A percentile compares a stretch with the other conserved stretches of the same genome.
Evolutionary conservation across 2,797 vertebrate species (phyloP).

Genomic region (Coluber constrictor): DNA sequence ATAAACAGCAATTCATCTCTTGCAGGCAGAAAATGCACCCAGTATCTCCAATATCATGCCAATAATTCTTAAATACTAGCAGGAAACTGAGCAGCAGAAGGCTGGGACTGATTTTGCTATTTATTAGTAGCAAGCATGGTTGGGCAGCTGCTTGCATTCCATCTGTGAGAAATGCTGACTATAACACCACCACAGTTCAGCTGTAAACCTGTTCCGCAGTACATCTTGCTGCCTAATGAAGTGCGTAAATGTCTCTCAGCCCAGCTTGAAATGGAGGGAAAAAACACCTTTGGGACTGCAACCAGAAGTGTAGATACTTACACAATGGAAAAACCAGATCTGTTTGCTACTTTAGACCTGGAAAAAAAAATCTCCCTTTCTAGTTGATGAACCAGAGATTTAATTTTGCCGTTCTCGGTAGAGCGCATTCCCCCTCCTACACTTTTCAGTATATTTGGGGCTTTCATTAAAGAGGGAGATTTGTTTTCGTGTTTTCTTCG

Average conservation of each 20-base stretch:
- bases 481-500: background rate
- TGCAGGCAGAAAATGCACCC: fast-evolving
- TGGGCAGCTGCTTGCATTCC: conserved; percentile 45
- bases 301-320: conserved; percentile 8
- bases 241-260: conserved; percentile 31
- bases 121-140: conserved; percentile 43
- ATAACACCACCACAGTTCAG: conserved; percentile 44
- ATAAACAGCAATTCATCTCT: conserved; percentile 10
- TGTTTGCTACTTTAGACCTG: background rate
- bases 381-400: background rate
- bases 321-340: background rate
- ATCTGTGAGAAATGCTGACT: conserved; percentile 54
- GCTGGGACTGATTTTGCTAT: conserved; percentile 17
- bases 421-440: no score
- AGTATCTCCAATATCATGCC: background rate
- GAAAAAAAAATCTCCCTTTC: background rate
- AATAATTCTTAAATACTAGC: background rate
- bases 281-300: background rate
- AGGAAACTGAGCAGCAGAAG: conserved; percentile 33
- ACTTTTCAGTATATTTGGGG: background rate
- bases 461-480: background rate
- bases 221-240: conserved; percentile 33
- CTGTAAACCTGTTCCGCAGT: conserved; percentile 32
- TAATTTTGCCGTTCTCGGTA: background rate
- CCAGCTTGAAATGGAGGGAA: conserved; percentile 24